These are phyloP conservation scores for Tragulus kanchil DNA, from an alignment of 2,113 vertebrate species.

Conservation along the genomic window DNA sequence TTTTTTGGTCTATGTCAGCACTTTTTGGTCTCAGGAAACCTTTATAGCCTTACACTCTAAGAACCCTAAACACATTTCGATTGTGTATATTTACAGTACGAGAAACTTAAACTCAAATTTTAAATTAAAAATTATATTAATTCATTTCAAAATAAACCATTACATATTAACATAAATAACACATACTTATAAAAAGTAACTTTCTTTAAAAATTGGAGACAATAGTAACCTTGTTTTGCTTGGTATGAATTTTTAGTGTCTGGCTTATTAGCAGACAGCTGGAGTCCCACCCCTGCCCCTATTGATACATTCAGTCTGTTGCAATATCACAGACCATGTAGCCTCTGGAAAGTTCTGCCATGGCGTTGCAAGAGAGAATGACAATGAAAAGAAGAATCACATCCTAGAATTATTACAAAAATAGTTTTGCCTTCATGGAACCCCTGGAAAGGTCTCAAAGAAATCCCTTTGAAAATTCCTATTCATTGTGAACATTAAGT, in stretches of 20 bases:
- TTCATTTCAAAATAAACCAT: slow-evolving; percentile 20
- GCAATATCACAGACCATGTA: background rate
- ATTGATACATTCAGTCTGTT: background rate
- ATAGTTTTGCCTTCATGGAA: background rate
- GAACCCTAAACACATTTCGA: background rate
- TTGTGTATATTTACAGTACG: background rate
- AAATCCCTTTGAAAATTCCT: background rate
- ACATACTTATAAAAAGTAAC: slow-evolving; percentile 10
- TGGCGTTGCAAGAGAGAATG: background rate
- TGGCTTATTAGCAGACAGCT: background rate
- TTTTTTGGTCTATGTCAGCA: background rate
- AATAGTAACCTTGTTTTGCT: background rate
- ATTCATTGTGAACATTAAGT: background rate
- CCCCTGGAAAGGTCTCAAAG: background rate
- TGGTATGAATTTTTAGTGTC: background rate
- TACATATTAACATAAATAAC: background rate
- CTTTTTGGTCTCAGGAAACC: background rate
- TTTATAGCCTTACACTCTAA: background rate
- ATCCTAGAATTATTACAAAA: background rate
- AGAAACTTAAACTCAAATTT: background rate
- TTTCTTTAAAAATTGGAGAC: background rate
- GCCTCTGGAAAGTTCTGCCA: background rate
- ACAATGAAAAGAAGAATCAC: background rate
- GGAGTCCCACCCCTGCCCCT: background rate
- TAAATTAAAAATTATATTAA: background rate